Evolutionary conservation across 2,888 invertebrate genomes (phyloP).

Genomic region (Chalcis sispes): DNA sequence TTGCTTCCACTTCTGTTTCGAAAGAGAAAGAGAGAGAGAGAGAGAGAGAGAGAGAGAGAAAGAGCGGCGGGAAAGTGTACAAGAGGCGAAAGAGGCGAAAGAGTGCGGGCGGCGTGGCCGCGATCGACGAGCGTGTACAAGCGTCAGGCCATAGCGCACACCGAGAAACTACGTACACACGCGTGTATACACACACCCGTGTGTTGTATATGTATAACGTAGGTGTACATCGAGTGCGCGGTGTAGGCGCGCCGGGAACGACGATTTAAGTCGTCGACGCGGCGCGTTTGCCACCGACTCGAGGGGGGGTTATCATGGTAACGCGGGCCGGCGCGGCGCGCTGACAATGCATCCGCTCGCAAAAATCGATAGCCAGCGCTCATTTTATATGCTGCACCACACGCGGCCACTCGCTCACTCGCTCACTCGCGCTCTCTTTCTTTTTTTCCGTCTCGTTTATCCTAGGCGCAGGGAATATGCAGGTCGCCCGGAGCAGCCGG

Average conservation of each 20-base stretch:
- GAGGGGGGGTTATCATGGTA: constrained; percentile 73
- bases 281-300: constrained; percentile 56
- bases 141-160: neutral
- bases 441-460: neutral
- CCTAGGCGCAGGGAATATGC: neutral
- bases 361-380: constrained; percentile 71
- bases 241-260: neutral
- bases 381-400: constrained; percentile 68
- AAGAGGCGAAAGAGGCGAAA: neutral
- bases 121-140: constrained; percentile 27
- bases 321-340: constrained; percentile 61
- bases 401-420: constrained; percentile 51
- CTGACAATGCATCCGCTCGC: constrained; percentile 68
- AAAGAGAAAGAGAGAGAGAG: no score
- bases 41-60: constrained; percentile 19
- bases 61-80: no score
- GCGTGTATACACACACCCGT: constrained; percentile 14
- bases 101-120: neutral
- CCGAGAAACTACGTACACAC: no score
- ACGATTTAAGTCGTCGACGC: neutral
- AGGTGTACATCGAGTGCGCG: constrained; percentile 1
- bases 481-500: constrained; percentile 15
- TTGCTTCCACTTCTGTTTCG: no score
- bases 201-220: neutral
- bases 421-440: constrained; percentile 3